Conservation (phyloP, 2,888 invertebrate species). For the Cheilosia soror region DNA sequence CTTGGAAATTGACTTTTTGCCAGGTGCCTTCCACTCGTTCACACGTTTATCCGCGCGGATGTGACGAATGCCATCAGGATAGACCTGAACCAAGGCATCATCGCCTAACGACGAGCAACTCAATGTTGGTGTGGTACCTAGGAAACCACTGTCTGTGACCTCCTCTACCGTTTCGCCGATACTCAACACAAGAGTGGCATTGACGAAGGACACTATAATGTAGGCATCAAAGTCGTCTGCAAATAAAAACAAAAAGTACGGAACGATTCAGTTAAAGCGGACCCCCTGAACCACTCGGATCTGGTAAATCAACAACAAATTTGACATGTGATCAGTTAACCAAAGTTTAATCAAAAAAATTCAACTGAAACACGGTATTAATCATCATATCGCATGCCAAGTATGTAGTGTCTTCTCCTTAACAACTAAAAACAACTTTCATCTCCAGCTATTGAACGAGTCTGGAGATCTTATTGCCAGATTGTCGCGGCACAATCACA, state of each 20-base stretch:
- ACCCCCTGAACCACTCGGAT: background rate
- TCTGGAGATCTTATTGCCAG: constrained; percentile 32
- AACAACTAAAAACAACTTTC: constrained; percentile 24
- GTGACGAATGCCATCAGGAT: constrained; percentile 99
- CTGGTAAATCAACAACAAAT: constrained; percentile 10
- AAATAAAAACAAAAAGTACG: constrained; percentile 82
- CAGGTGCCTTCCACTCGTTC: constrained; percentile 99
- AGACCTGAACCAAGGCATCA: constrained; percentile 99
- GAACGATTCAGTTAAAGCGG: constrained; percentile 12
- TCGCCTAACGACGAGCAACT: constrained; percentile 98
- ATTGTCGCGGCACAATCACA: background rate
- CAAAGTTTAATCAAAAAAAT: constrained; percentile 85
- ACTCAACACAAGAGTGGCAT: constrained; percentile 98
- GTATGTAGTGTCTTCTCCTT: background rate
- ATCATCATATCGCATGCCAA: constrained; percentile 81
- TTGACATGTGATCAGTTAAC: constrained; percentile 81
- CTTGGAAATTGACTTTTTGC: constrained; percentile 97
- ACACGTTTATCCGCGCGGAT: constrained; percentile 99
- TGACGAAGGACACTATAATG: constrained; percentile 99
- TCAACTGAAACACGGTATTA: constrained; percentile 87
- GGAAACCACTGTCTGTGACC: constrained; percentile 99
- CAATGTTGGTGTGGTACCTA: constrained; percentile 99
- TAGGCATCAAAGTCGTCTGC: constrained; percentile 99
- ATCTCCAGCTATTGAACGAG: constrained; percentile 50
- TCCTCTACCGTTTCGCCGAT: constrained; percentile 99